Evolutionary conservation across 2,113 vertebrate genomes (phyloP).

Genomic region (Erythrolamprus reginae): DNA sequence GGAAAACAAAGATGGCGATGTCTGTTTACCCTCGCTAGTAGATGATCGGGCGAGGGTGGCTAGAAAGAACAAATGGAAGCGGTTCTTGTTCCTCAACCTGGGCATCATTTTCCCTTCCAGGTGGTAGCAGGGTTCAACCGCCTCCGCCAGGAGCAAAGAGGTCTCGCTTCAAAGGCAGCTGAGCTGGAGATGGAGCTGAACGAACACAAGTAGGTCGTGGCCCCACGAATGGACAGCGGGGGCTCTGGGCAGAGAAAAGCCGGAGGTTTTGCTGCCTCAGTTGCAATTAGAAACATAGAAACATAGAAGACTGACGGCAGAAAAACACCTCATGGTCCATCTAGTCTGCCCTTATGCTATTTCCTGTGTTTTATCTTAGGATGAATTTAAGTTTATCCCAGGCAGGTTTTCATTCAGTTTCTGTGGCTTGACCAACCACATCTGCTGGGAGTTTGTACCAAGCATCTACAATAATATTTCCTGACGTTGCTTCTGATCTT

Average conservation of each 20-base stretch:
- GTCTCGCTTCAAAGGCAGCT: slow-evolving; percentile 83
- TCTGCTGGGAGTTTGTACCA: too few relatives aligned
- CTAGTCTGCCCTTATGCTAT: too few relatives aligned
- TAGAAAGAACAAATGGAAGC: not conserved
- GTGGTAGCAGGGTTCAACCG: slow-evolving; percentile 88
- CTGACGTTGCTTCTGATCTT: too few relatives aligned
- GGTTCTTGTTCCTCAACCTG: not conserved
- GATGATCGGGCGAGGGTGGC: not conserved
- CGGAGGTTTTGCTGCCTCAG: not conserved
- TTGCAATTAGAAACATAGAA: too few relatives aligned
- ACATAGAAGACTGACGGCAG: too few relatives aligned
- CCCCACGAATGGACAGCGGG: not conserved
- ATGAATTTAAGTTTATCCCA: too few relatives aligned
- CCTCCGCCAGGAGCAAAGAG: slow-evolving; percentile 87
- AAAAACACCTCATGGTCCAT: too few relatives aligned
- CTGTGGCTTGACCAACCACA: too few relatives aligned
- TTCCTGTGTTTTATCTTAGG: too few relatives aligned
- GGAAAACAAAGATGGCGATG: not conserved
- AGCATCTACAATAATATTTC: too few relatives aligned
- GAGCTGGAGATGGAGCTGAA: slow-evolving; percentile 92
- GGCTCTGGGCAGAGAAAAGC: not conserved
- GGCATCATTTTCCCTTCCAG: slow-evolving; percentile 52
- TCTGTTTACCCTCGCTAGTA: not conserved
- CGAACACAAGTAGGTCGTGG: slow-evolving; percentile 78
- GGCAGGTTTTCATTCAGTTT: too few relatives aligned